Percentiles rank a stretch among this genome's conserved stretches.
Conservation (phyloP, 2,113 vertebrate genomes). For the Thamnophis sirtalis region DNA sequence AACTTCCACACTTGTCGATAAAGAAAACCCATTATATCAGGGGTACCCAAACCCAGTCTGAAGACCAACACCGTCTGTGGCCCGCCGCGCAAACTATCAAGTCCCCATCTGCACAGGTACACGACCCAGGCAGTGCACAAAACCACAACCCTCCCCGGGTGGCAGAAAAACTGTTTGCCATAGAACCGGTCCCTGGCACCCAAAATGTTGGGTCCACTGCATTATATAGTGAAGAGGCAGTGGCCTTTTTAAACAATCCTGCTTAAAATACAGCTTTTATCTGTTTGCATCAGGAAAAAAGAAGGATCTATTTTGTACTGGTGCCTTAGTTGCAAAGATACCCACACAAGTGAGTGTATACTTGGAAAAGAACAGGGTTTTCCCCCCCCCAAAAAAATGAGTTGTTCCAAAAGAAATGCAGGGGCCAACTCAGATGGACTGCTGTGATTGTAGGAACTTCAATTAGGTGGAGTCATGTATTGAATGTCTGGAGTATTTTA, state of each 20-base stretch:
- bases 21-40: background rate
- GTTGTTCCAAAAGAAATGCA: background rate
- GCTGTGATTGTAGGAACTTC: background rate
- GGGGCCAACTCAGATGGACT: background rate
- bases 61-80: background rate
- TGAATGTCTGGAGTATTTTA: background rate
- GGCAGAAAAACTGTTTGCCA: background rate
- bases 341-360: background rate
- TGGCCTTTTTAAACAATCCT: background rate
- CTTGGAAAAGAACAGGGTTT: background rate
- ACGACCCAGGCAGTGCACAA: background rate
- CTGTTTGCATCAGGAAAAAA: background rate
- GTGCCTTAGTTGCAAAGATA: background rate
- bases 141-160: background rate
- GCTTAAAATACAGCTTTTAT: background rate
- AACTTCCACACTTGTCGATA: background rate
- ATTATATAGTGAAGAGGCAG: background rate
- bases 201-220: background rate
- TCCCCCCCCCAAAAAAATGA: background rate
- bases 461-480: background rate
- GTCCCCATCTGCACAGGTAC: background rate
- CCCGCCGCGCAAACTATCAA: rapidly evolving
- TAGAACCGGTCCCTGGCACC: background rate
- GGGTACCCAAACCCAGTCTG: background rate
- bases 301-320: background rate